Evolutionary conservation across 2,113 vertebrate genomes (phyloP), one percentile per base, ranked within the genome.

Genomic region (Siniperca knerii): DNA sequence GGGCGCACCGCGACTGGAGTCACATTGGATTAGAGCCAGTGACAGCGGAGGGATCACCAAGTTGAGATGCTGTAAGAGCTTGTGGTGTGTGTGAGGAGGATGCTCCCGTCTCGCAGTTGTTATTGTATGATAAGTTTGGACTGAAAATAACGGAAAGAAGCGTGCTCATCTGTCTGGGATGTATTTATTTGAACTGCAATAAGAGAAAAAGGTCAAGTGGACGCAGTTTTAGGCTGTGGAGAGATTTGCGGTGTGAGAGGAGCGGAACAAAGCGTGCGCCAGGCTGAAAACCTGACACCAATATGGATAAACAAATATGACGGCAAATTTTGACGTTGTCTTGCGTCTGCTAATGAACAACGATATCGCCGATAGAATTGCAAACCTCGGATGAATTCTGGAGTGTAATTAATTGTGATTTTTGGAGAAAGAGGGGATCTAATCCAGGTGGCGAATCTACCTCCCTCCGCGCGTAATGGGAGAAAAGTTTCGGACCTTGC

Each of bases 401-500:
- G 79, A 83, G n/a, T 67, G 7, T 70, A 33, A 77, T 77, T 21
- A 1, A 18, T 61, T 23, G 6, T 40, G 15, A 29, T 11, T 8
- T 40, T n/a, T 7, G 50, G 54, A 55, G 29, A 69, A 20, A 69
- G 0, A 29, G 65, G 23, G 87, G 70, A 64, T 77, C 77, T 64
- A 16, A 79, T 69, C 79, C 83, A 42, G n/a, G 85, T 48, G 65
- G 82, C 79, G 89, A 90, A 79, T 86, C 61, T n/a, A 2, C 72
- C 44, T 60, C 70, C 29, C 20, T 33, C 64, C 54, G 85, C 72
- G 91, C 93, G 94, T 92, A 87, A 95, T 94, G 93, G 91, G 92
- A 93, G 91, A 94, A 93, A 95, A 94, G 91, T 94, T 93, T 93
- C 58, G 88, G 90, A 89, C 74, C 89, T 87, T 75, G 62, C 79